Base-by-base conservation (phyloP, 2,888 invertebrate genomes). In the Drosophila monieri region DNA sequence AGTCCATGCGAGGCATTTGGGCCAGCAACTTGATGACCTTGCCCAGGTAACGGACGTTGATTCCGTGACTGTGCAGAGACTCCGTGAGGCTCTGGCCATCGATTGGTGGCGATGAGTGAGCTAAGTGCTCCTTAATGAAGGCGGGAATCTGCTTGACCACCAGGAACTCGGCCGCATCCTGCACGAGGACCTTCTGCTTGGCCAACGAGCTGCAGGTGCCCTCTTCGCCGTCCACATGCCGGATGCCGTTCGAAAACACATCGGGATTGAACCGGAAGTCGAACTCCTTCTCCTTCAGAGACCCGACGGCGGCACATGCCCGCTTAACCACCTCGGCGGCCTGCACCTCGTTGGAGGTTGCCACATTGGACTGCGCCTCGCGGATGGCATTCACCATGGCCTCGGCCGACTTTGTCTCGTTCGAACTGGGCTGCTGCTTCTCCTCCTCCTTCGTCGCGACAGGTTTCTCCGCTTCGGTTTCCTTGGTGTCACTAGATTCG, bases 231-330 rank as follows among this genome's bases (percentile, higher is more conserved):
- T 96, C 94, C 15, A 94, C 94, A 92, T 99, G 98, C 61, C 93
- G 94, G 67, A 99, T 98, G 56, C 97, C 97, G 0, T 97, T 96
- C 9, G 99, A 99, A 92, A 97, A 99, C 70, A 99, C 98, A 92
- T 99, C 99, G 0, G 99, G 98, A 93, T 99, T 99, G 92, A 99
- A 99, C 70, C 98, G 95, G 75, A 99, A 96, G 91, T 98, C 98
- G 92, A 99, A 99, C 92, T 98, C 98, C 0, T 97, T 96, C 79
- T 98, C 98, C 91, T 97, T 97, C 6, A 99, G 93, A 0, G 99
- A 99, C 0, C 97, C 97, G 4, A 99, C 98, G 23, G 97, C 96
- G 6, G 94, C 93, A 6, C 98, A 97, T 2, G 99, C 99, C 69
- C 96, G 95, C 77, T 95, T 95, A 0, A 99, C 97, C 46, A 97